These are phyloP conservation scores for Seira sanloemensis DNA, from an alignment of 2,888 invertebrate species.

Conservation along the genomic window DNA sequence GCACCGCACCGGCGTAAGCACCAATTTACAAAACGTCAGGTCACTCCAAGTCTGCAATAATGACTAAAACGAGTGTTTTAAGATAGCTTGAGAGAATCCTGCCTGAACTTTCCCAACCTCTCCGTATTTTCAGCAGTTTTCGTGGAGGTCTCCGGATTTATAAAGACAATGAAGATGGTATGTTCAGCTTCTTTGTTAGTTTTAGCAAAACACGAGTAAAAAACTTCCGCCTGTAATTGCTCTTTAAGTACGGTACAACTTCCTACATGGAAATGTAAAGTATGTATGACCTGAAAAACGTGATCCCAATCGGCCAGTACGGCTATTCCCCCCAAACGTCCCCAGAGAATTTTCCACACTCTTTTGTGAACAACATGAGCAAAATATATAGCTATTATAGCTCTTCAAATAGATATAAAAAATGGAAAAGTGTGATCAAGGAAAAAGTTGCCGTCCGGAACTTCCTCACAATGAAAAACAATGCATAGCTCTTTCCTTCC, in stretches of 20 bases:
- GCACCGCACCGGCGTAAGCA: neutral
- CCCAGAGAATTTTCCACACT: slow-evolving; percentile 19
- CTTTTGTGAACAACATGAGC: neutral
- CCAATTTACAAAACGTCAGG: slow-evolving; percentile 35
- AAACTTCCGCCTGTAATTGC: neutral
- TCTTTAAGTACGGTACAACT: neutral
- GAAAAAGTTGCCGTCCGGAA: slow-evolving; percentile 39
- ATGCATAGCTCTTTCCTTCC: slow-evolving; percentile 12
- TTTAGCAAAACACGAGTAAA: neutral
- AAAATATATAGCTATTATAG: too few relatives aligned
- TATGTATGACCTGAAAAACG: slow-evolving; percentile 56
- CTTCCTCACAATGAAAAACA: slow-evolving; percentile 46
- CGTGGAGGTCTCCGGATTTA: neutral
- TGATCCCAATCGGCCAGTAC: slow-evolving; percentile 37
- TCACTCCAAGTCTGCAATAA: slow-evolving; percentile 43
- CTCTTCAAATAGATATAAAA: neutral
- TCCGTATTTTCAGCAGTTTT: too few relatives aligned
- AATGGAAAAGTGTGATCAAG: slow-evolving; percentile 26
- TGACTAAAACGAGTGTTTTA: slow-evolving; percentile 44
- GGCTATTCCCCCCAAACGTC: slow-evolving; percentile 35
- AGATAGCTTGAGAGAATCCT: neutral
- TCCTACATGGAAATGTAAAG: neutral
- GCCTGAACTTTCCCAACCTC: slow-evolving; percentile 16
- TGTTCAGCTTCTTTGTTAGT: neutral
- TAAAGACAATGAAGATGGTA: neutral